Evolutionary conservation across 2,888 invertebrate species (phyloP), one percentile per base, ranked within the genome.

Genomic region (Antheraea yamamai): DNA sequence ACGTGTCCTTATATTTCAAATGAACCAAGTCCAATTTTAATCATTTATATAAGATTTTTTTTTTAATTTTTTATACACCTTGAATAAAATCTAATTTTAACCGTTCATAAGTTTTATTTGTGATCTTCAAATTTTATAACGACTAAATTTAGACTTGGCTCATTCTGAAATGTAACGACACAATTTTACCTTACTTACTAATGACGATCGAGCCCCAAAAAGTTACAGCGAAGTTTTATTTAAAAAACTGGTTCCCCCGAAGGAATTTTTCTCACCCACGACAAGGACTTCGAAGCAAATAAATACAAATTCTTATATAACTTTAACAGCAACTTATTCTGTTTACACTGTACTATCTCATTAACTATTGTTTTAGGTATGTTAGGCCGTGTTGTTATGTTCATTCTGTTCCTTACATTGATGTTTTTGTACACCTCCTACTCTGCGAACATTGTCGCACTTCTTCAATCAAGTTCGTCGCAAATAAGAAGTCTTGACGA

Each of bases 351-450:
- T 23, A 66, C 16, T 30, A 66, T 66, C 0, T 30, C 7, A 8
- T 23, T 61, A 61, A 16, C 12, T 16, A 55, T 52, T 74, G 18
- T 90, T 81, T 79, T 92, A 95, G 95, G 95, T 55, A 88, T 91
- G 2, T 81, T 95, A 16, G 95, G 96, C 0, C 94, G 97, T 47
- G 94, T 96, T 30, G 96, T 96, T 1, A 95, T 96, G 81, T 89
- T 97, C 75, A 91, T 96, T 68, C 89, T 96, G 0, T 96, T 97
- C 79, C 85, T 96, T 12, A 94, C 96, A 0, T 89, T 96, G 6
- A 96, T 97, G 92, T 97, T 97, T 81, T 90, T 97, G 0, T 97
- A 97, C 84, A 96, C 97, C 0, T 97, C 97, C 0, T 97, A 97
- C 83, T 96, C 97, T 0, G 97, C 97, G 0, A 97, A 97, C 82